Conservation (phyloP, 1,140 invertebrate genomes). For the Papilio xuthus region DNA sequence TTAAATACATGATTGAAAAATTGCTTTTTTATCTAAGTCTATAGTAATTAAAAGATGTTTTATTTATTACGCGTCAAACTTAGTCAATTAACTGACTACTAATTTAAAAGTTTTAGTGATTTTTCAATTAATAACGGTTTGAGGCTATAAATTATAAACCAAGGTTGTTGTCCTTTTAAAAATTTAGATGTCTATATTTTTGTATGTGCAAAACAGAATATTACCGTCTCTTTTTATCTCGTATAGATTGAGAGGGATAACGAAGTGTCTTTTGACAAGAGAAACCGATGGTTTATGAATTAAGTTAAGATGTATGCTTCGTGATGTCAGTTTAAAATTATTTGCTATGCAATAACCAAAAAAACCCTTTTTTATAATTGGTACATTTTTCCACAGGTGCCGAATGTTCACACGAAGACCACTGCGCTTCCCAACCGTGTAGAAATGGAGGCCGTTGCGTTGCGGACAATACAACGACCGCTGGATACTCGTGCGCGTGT, state of each 20-base stretch:
- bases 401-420: conserved; percentile 93
- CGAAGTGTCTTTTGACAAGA: background rate
- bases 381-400: conserved; percentile 86
- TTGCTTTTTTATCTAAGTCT: background rate
- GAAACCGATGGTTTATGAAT: background rate
- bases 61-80: conserved; percentile 37
- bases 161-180: conserved; percentile 26
- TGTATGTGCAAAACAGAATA: background rate
- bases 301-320: background rate
- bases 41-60: background rate
- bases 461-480: conserved; percentile 82
- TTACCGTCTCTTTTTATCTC: background rate
- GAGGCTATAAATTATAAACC: background rate
- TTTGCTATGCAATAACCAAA: conserved; percentile 45
- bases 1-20: background rate
- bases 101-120: background rate
- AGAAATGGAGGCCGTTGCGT: conserved; percentile 92
- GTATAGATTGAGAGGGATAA: background rate
- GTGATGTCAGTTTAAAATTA: conserved; percentile 44
- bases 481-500: conserved; percentile 90
- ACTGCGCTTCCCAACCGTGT: conserved; percentile 94
- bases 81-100: background rate
- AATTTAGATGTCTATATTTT: background rate
- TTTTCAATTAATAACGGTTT: background rate
- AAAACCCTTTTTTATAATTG: no score